Evolutionary conservation across 2,888 invertebrate genomes (phyloP).

Genomic region (Iselma pallidipennis): DNA sequence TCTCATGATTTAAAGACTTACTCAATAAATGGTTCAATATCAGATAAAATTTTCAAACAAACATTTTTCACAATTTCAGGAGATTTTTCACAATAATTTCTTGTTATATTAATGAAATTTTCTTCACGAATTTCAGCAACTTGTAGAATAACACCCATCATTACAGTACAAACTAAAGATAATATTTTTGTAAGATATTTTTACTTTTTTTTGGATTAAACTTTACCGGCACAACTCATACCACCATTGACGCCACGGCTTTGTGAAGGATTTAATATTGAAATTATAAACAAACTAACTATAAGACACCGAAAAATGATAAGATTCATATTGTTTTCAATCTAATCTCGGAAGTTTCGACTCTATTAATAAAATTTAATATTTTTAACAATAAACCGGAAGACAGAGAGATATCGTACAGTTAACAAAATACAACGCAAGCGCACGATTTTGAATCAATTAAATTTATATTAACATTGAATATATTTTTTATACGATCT

Average conservation of each 20-base stretch:
- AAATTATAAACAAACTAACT: neutral
- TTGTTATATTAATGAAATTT: conserved; percentile 38
- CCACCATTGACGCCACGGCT: conserved; percentile 40
- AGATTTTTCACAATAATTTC: conserved; percentile 37
- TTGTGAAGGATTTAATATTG: neutral
- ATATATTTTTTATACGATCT: too few relatives aligned
- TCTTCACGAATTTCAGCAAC: conserved; percentile 43
- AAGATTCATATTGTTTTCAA: neutral
- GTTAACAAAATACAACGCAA: neutral
- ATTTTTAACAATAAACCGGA: neutral
- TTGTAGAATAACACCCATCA: conserved; percentile 39
- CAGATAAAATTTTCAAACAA: conserved; percentile 35
- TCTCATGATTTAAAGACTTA: too few relatives aligned
- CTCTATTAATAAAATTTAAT: too few relatives aligned
- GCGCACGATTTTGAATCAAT: neutral
- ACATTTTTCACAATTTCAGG: conserved; percentile 30
- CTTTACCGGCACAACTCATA: conserved; percentile 40
- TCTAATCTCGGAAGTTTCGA: neutral
- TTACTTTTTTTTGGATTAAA: too few relatives aligned
- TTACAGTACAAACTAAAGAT: conserved; percentile 39
- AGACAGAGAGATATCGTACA: neutral
- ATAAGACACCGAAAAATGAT: neutral
- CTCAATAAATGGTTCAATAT: conserved; percentile 37
- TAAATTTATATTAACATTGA: too few relatives aligned
- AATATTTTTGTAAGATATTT: conserved; percentile 5